Base-by-base conservation (phyloP, 2,113 vertebrate species). In the Ariopsis seemanni region DNA sequence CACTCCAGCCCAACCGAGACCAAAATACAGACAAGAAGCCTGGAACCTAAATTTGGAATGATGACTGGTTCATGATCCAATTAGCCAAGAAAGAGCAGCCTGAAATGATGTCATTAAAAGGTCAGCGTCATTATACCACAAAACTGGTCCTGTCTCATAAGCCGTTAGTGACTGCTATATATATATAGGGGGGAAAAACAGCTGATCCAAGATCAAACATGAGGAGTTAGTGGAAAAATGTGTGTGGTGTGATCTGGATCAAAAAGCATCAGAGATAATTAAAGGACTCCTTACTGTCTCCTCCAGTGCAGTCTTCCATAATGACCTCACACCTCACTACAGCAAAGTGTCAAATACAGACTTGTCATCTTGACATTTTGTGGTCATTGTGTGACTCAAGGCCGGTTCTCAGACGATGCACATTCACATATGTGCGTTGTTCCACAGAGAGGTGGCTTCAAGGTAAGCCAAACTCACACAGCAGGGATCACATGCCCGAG, bases 21-120 rank as follows among this genome's bases (percentile, higher is more conserved):
- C 20, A 69, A 34, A 27, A 79, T 22, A 5, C 10, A 63, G n/a
- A 30, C 74, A 86, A 3, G 34, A 86, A 67, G 60, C 42, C 72
- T 50, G 52, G 74, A 57, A 69, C 63, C 77, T 69, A 80, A 69
- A 80, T 80, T 79, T 80, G 50, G 62, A 80, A 69, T 27, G 18
- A 78, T 55, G 62, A 71, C 63, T 15, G 52, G 52, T 57, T 50
- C 63, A 57, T 55, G 50, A 57, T 27, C 63, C 77, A 86, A 86
- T 86, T 69, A 86, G 52, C 7, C 30, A 18, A 22, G 18, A 57
- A 79, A 69, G 52, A 10, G 52, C 63, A 58, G 20, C 53, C 30
- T 81, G 77, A 71, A 71, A 27, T 81, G 18, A 57, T 48, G 30
- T 63, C 77, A 53, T 52, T 50, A 86, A 86, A 80, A 80, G 85